These are phyloP conservation scores for Cremastinae sp. DNA, from an alignment of 2,888 invertebrate species.

Conservation along the genomic window DNA sequence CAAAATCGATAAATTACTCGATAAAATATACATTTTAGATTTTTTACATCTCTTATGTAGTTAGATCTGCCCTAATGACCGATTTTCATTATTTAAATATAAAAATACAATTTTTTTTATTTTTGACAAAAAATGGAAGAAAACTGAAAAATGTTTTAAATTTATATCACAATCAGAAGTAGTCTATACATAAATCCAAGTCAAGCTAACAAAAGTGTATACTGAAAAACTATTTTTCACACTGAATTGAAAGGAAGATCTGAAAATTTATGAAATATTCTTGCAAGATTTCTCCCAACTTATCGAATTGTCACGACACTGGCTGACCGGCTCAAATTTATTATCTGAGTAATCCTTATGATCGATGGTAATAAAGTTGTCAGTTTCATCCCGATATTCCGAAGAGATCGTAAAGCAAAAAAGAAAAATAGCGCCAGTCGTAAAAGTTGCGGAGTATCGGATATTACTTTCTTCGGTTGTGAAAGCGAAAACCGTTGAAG, in stretches of 20 bases:
- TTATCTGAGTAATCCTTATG: conserved; percentile 18
- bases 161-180: too few relatives aligned
- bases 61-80: too few relatives aligned
- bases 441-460: conserved; percentile 16
- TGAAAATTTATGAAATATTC: background rate
- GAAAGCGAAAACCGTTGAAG: background rate
- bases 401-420: conserved; percentile 17
- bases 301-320: conserved; percentile 8
- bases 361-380: conserved; percentile 7
- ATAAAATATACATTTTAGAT: too few relatives aligned
- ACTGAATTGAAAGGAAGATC: background rate
- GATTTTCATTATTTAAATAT: too few relatives aligned
- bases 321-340: conserved; percentile 12
- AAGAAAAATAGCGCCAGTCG: background rate
- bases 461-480: conserved; percentile 1
- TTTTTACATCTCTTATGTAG: too few relatives aligned
- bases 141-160: too few relatives aligned
- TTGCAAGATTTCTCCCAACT: background rate
- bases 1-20: too few relatives aligned
- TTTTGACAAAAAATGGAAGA: too few relatives aligned
- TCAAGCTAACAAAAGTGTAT: too few relatives aligned
- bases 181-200: too few relatives aligned
- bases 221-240: too few relatives aligned
- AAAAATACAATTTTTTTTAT: too few relatives aligned
- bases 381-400: conserved; percentile 6